Conservation (phyloP, 2,797 vertebrate species). For the Pteropus rufus region DNA sequence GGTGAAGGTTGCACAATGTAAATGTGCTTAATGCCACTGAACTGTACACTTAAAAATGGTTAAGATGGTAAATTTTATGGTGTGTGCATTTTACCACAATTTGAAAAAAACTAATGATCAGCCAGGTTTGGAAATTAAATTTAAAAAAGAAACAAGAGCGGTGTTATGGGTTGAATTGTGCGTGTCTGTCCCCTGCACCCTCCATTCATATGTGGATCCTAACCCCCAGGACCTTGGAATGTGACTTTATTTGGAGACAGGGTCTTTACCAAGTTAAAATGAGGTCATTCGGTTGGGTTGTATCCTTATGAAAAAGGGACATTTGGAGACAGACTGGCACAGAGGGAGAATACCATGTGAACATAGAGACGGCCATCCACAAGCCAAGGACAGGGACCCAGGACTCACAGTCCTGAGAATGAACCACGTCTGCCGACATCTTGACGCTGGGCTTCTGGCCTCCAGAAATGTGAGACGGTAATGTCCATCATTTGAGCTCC, state of each 20-base stretch:
- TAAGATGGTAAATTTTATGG: neutral
- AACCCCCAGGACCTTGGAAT: neutral
- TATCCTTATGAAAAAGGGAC: neutral
- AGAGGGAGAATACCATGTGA: accelerated
- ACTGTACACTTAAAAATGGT: neutral
- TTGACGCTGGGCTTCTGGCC: neutral
- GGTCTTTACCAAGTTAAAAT: neutral
- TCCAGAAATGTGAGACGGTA: neutral
- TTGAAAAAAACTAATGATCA: neutral
- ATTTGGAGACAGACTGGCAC: neutral
- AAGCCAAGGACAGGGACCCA: neutral
- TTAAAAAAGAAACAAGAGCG: neutral
- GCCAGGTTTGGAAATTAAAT: neutral
- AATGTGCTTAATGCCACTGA: neutral
- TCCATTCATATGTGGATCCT: neutral
- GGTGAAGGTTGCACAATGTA: accelerated
- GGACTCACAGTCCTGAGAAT: neutral
- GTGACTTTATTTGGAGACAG: neutral
- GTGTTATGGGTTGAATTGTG: neutral
- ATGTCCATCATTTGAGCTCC: neutral
- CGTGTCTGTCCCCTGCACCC: neutral
- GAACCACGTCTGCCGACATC: neutral
- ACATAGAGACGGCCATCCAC: neutral
- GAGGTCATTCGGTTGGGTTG: neutral
- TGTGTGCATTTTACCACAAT: neutral